These are phyloP conservation scores for Epistrophe eligans DNA, from an alignment of 2,888 invertebrate genomes.

Conservation along the genomic window DNA sequence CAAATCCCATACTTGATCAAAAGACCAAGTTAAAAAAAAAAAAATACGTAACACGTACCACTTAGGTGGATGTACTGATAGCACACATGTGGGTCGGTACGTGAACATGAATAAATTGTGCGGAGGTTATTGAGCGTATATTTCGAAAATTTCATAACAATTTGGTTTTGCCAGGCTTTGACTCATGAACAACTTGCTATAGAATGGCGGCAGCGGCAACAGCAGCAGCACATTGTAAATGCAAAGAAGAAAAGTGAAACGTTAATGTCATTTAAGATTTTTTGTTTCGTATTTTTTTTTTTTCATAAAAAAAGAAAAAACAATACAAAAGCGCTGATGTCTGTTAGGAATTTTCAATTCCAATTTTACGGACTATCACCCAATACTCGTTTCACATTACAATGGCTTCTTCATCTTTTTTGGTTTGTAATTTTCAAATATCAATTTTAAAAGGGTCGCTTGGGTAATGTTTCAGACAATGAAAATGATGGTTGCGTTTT, in stretches of 20 bases:
- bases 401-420: background rate
- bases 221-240: constrained; percentile 20
- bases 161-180: constrained; percentile 45
- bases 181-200: constrained; percentile 9
- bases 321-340: background rate
- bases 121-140: constrained; percentile 30
- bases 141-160: constrained; percentile 53
- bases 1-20: background rate
- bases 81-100: constrained; percentile 56
- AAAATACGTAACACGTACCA: constrained; percentile 53
- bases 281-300: constrained; percentile 10
- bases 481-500: background rate
- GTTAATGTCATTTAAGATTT: constrained; percentile 37
- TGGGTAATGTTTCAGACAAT: background rate
- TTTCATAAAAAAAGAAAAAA: background rate
- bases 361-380: constrained; percentile 34
- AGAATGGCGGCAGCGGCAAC: background rate
- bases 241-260: constrained; percentile 54
- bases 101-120: constrained; percentile 60
- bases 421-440: background rate
- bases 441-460: background rate
- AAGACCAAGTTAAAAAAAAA: background rate
- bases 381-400: background rate
- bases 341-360: constrained; percentile 37
- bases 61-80: constrained; percentile 62